Evolutionary conservation across 2,888 invertebrate species (phyloP).

Genomic region (Pyrgus malvae): DNA sequence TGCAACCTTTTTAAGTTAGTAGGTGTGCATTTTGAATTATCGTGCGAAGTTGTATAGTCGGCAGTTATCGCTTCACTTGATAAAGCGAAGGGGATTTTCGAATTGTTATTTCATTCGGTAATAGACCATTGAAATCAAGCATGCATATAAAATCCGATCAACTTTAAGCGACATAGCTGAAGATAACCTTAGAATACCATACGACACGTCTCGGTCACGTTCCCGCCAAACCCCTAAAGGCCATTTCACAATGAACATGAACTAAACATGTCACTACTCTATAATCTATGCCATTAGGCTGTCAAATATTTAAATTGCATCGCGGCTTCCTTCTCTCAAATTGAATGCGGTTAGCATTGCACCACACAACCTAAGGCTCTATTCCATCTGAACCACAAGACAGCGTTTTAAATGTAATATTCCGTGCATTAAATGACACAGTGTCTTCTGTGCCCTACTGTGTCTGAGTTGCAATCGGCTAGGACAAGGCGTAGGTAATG

Average conservation of each 20-base stretch:
- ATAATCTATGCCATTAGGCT: constrained; percentile 31
- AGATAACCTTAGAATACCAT: too few relatives aligned
- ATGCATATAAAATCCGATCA: too few relatives aligned
- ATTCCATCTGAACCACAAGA: constrained; percentile 33
- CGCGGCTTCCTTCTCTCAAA: constrained; percentile 64
- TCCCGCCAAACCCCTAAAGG: too few relatives aligned
- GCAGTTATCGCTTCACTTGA: too few relatives aligned
- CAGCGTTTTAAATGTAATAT: constrained; percentile 22
- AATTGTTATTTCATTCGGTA: too few relatives aligned
- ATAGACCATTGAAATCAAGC: too few relatives aligned
- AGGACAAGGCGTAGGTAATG: constrained; percentile 3
- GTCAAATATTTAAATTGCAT: constrained; percentile 71
- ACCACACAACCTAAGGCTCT: constrained; percentile 44
- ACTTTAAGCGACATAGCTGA: too few relatives aligned
- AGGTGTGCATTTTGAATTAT: too few relatives aligned
- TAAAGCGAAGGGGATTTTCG: too few relatives aligned
- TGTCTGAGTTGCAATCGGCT: not conserved
- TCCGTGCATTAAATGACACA: constrained; percentile 10
- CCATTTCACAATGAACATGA: not conserved
- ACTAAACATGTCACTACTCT: constrained; percentile 1
- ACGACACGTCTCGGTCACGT: too few relatives aligned
- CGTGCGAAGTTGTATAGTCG: too few relatives aligned
- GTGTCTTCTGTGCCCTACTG: not conserved
- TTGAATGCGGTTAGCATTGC: constrained; percentile 69
- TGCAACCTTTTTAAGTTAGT: too few relatives aligned